Base-by-base conservation (phyloP, 2,888 invertebrate species). In the Nephrotoma flavescens region DNA sequence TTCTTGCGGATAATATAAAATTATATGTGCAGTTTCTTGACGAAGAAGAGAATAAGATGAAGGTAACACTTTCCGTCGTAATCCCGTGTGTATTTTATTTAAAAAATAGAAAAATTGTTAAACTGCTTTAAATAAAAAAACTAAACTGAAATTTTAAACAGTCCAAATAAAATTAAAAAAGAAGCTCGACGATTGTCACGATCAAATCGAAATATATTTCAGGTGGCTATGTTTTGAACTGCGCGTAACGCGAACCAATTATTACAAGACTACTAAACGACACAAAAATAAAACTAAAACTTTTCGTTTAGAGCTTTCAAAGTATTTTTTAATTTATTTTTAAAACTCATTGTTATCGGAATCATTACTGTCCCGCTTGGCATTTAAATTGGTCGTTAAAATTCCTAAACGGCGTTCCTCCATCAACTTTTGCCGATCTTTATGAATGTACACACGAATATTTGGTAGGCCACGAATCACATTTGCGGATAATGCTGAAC, bases 401-500 rank as follows among this genome's bases (percentile, higher is more conserved):
- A 91, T 88, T 90, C 96, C 95, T 90, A 96, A 96, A 0, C 97
- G 93, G 89, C 96, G 96, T 90, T 97, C 97, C 90, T 97, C 97
- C 96, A 97, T 96, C 31, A 97, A 92, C 0, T 94, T 94, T 91
- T 96, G 96, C 12, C 97, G 93, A 89, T 97, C 96, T 90, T 97
- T 96, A 92, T 98, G 97, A 88, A 98, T 97, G 92, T 97, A 98
- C 90, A 98, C 97, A 87, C 95, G 94, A 57, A 97, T 95, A 90
- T 98, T 98, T 0, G 97, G 97, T 87, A 98, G 92, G 0, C 96
- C 96, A 91, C 94, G 95, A 87, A 98, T 95, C 83, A 97, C 97
- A 90, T 97, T 97, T 4, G 97, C 97, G 0, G 97, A 97, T 86
- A 98, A 91, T 2, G 97, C 98, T 41, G 98, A 98, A 19, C 97